Evolutionary conservation across 2,888 invertebrate genomes (phyloP), one percentile per base, ranked within the genome.

Genomic region (Drosophila demipolita): DNA sequence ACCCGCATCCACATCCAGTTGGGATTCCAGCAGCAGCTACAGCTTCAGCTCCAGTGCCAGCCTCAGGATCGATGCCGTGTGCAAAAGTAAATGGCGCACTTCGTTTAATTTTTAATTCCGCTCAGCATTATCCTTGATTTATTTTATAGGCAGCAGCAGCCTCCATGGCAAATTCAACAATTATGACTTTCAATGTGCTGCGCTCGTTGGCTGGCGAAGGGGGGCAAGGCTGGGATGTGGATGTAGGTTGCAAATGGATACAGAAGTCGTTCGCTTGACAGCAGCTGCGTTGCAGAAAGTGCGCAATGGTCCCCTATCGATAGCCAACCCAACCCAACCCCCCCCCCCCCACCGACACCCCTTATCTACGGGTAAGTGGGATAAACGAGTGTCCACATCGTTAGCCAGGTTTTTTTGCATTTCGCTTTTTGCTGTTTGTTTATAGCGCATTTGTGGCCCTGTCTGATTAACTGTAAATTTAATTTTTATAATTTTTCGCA

Each of bases 21-120:
- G 33, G 23, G 11, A 15, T 1, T 53, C 26, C n/a, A 12, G 54
- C 45, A 15, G 8, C 45, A 36, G 32, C 29, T 17, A 8, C n/a
- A 49, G 48, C 60, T 40, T 1, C 53, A 23, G 74, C 40, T n/a
- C n/a, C 35, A 29, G n/a, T 17, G 12, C 11, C 23, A 40, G 50
- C 58, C 36, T 4, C 60, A 35, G 74, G 53, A 76, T 65, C 71
- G 77, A 70, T 78, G 78, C 79, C 75, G 82, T 75, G 80, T 67
- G 79, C 75, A 58, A 53, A 78, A 83, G 89, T 89, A 85, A 89
- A 85, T 90, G 85, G 88, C 73, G 89, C 75, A 88, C 90, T 86
- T 90, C 87, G 90, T 89, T 87, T 87, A 87, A 87, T 90, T 87
- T 87, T 87, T 87, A 87, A 87, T 87, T 89, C 87, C 86, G 83